Percentiles rank a stretch among this genome's conserved stretches.
phyloP scores from a whole-genome alignment of 1,140 invertebrate species.

The Leptinotarsa lineolata region DNA sequence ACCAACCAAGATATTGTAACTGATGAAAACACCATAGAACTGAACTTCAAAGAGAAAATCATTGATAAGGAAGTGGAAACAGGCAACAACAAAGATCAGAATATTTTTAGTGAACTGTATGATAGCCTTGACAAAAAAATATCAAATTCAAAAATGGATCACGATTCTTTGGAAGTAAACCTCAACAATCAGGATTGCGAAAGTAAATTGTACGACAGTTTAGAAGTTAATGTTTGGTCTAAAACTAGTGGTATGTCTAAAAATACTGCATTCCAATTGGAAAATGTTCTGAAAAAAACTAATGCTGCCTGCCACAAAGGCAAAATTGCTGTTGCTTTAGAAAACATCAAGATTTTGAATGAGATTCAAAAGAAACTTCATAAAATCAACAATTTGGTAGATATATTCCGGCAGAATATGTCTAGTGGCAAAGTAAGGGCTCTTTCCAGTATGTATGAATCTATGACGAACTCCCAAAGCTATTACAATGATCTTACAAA shows the following conservation, averaged over 20 bases:
- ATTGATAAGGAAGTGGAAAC: conserved; percentile 50
- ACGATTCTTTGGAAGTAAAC: conserved; percentile 49
- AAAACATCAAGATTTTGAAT: conserved; percentile 61
- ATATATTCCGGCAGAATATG: conserved; percentile 68
- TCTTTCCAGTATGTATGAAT: conserved; percentile 66
- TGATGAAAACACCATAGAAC: conserved; percentile 50
- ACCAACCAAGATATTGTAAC: conserved; percentile 52
- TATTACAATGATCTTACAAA: conserved; percentile 58
- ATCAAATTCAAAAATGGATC: conserved; percentile 44
- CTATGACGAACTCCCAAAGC: conserved; percentile 63
- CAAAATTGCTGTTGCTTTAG: conserved; percentile 53
- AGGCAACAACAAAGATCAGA: conserved; percentile 35
- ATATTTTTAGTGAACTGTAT: conserved; percentile 50
- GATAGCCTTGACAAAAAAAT: conserved; percentile 51
- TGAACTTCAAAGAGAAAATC: conserved; percentile 54
- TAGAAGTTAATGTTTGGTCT: conserved; percentile 44
- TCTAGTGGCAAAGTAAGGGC: conserved; percentile 64
- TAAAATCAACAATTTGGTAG: conserved; percentile 68
- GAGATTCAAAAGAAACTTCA: conserved; percentile 69
- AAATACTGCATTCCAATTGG: conserved; percentile 39
- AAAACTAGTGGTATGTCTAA: conserved; percentile 35
- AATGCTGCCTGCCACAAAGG: conserved; percentile 31
- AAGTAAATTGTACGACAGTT: conserved; percentile 46
- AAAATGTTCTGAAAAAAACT: conserved; percentile 40
- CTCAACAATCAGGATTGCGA: conserved; percentile 42